These are phyloP conservation scores for Meiosimyza platycephala DNA, from an alignment of 2,888 invertebrate genomes.

Conservation along the genomic window DNA sequence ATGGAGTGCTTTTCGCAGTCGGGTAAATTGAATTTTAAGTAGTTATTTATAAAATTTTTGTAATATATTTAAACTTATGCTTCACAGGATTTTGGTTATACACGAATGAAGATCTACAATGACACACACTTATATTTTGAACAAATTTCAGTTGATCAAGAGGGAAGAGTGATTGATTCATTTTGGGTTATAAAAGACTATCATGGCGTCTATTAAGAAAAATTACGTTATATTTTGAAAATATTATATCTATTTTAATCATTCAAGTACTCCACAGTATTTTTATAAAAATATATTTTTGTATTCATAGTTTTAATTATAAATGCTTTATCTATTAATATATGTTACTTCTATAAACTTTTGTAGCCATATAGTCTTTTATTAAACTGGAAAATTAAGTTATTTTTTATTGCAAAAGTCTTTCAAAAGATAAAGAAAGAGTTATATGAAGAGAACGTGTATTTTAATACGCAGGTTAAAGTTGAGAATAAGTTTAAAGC, in stretches of 20 bases:
- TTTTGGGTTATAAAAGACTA: constrained; percentile 76
- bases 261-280: background rate
- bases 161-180: constrained; percentile 76
- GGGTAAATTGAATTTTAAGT: constrained; percentile 45
- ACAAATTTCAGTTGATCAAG: constrained; percentile 83
- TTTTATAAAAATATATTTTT: constrained; percentile 8
- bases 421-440: no score
- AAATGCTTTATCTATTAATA: no score
- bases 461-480: no score
- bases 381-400: no score
- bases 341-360: no score
- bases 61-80: background rate
- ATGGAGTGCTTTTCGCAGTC: constrained; percentile 88
- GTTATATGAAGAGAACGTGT: no score
- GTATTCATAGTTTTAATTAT: no score
- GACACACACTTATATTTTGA: constrained; percentile 87
- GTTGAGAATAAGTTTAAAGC: no score
- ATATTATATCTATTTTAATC: background rate
- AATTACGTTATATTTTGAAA: constrained; percentile 4
- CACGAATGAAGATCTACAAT: constrained; percentile 83
- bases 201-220: constrained; percentile 52
- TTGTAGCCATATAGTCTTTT: no score
- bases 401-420: no score
- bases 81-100: constrained; percentile 88
- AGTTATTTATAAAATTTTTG: background rate